These are phyloP conservation scores for Nowickia ferox DNA, from an alignment of 2,888 invertebrate genomes.

Conservation along the genomic window DNA sequence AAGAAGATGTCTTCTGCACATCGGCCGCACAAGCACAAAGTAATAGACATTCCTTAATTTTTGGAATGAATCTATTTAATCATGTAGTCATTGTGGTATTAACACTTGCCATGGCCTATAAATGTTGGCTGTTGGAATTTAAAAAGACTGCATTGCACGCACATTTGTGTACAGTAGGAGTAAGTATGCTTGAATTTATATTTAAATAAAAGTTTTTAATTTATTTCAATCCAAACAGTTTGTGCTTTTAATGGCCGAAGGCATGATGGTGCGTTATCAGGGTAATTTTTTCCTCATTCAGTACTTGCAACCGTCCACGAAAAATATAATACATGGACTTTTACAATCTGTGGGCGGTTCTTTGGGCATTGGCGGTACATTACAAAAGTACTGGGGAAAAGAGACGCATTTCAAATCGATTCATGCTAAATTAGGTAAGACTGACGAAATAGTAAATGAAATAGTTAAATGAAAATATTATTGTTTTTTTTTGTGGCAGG, in stretches of 20 bases:
- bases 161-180: slow-evolving; percentile 80
- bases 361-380: slow-evolving; percentile 78
- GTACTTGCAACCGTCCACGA: slow-evolving; percentile 72
- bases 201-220: not conserved
- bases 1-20: slow-evolving; percentile 1
- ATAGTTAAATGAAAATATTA: no score
- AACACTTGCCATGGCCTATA: slow-evolving; percentile 74
- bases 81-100: slow-evolving; percentile 75
- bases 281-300: slow-evolving; percentile 70
- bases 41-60: slow-evolving; percentile 32
- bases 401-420: slow-evolving; percentile 78
- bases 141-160: slow-evolving; percentile 81
- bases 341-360: slow-evolving; percentile 77
- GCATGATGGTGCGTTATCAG: slow-evolving; percentile 78
- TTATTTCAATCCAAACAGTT: slow-evolving; percentile 75
- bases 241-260: slow-evolving; percentile 79
- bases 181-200: slow-evolving; percentile 74
- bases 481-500: slow-evolving; percentile 73
- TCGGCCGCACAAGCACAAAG: slow-evolving; percentile 23
- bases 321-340: slow-evolving; percentile 76
- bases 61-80: slow-evolving; percentile 71
- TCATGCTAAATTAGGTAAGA: slow-evolving; percentile 78
- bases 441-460: no score
- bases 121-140: slow-evolving; percentile 78
- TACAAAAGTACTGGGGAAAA: slow-evolving; percentile 77